Conservation (phyloP, 2,888 invertebrate species). For the Meta bourneti region DNA sequence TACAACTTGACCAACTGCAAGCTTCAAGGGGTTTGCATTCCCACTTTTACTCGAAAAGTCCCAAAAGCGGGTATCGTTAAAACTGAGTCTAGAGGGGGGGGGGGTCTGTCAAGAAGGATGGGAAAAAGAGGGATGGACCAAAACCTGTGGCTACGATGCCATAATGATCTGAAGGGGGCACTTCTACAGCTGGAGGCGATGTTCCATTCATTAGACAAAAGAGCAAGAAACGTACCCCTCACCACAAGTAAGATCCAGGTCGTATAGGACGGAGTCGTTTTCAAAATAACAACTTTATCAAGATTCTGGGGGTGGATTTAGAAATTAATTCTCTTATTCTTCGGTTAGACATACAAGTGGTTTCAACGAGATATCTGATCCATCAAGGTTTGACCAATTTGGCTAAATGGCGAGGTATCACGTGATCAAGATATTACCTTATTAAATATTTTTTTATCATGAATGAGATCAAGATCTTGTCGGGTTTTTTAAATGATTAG, state of each 20-base stretch:
- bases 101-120: not conserved
- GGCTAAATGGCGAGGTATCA: too few species aligned
- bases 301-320: not conserved
- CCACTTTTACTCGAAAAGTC: too few species aligned
- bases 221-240: not conserved
- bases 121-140: not conserved
- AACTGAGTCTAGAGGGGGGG: not conserved
- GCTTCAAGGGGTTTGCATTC: too few species aligned
- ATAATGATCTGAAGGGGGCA: not conserved
- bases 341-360: not conserved
- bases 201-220: not conserved
- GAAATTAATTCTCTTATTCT: not conserved
- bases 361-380: too few species aligned
- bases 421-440: too few species aligned
- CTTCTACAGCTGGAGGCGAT: not conserved
- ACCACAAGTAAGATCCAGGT: not conserved
- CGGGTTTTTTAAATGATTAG: too few species aligned
- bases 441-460: too few species aligned
- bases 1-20: too few species aligned
- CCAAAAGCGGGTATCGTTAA: too few species aligned
- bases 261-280: not conserved
- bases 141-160: not conserved
- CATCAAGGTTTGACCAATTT: too few species aligned
- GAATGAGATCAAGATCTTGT: too few species aligned
- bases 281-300: constrained; percentile 11